Percentiles rank a stretch among this genome's conserved stretches.
Evolutionary conservation across 2,888 invertebrate species (phyloP).

Genomic region (Tachystola acroxantha): DNA sequence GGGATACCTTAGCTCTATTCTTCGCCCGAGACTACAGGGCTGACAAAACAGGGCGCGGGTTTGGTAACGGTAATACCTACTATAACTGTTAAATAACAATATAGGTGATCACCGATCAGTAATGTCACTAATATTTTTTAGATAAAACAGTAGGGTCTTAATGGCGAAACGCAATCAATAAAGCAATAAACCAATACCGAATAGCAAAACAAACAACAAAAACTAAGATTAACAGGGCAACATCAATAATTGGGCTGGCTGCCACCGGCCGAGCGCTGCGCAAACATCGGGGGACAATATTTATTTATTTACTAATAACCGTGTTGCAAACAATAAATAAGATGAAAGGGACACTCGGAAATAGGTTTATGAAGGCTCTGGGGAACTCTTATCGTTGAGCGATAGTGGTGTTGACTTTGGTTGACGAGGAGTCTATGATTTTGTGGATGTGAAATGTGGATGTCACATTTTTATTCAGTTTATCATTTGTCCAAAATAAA

Average conservation of each 20-base stretch:
- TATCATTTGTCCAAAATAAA: no score
- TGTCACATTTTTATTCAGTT: no score
- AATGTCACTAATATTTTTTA: no score
- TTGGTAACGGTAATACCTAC: no score
- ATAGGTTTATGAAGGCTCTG: constrained; percentile 68
- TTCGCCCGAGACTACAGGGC: no score
- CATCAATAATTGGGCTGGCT: constrained; percentile 58
- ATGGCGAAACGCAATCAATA: constrained; percentile 16
- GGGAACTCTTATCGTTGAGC: constrained; percentile 40
- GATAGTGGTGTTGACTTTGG: background rate
- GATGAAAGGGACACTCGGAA: constrained; percentile 65
- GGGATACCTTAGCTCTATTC: no score
- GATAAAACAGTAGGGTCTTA: no score
- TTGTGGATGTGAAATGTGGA: no score
- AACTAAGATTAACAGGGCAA: constrained; percentile 53
- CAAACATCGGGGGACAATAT: constrained; percentile 68
- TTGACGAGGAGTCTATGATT: background rate
- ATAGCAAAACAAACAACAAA: constrained; percentile 33
- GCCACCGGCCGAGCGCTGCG: constrained; percentile 52
- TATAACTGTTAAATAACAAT: no score
- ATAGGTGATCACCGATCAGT: no score
- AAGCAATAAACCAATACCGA: constrained; percentile 32
- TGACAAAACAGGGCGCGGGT: no score
- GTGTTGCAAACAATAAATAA: constrained; percentile 69
- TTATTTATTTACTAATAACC: constrained; percentile 75